Evolutionary conservation across 2,113 vertebrate genomes (phyloP).

Genomic region (Furnarius figulus): DNA sequence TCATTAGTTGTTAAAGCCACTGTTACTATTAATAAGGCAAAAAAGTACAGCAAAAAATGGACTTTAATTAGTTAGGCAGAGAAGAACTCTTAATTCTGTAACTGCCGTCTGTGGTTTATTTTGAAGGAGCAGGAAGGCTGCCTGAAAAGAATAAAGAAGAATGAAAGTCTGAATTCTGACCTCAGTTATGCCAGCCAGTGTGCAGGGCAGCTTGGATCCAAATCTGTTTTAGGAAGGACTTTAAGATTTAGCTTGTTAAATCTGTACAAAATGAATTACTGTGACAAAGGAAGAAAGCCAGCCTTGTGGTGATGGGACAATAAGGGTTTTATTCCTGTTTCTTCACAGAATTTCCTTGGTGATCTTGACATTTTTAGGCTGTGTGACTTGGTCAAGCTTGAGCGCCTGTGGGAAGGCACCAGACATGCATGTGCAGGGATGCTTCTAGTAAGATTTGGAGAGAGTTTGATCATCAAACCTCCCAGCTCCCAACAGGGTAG

Average conservation of each 20-base stretch:
- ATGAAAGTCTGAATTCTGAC: not conserved
- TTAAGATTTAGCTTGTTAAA: slow-evolving; percentile 48
- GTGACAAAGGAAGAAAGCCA: slow-evolving; percentile 42
- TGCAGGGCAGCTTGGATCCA: not conserved
- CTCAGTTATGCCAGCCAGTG: not conserved
- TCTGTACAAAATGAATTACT: slow-evolving; percentile 21
- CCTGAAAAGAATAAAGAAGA: not conserved
- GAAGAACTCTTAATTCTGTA: not conserved
- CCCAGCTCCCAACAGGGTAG: not conserved
- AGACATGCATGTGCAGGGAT: not conserved
- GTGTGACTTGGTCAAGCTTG: not conserved
- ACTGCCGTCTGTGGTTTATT: not conserved
- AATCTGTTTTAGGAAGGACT: slow-evolving; percentile 26
- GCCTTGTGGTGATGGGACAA: slow-evolving; percentile 40
- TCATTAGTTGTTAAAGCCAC: not conserved
- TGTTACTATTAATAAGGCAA: not conserved
- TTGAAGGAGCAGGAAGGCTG: not conserved
- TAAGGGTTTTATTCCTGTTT: slow-evolving; percentile 19
- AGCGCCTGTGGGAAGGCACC: not conserved
- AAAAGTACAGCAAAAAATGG: not conserved
- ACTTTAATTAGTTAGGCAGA: not conserved
- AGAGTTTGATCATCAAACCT: not conserved
- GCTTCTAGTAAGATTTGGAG: not conserved
- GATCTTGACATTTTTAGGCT: slow-evolving; percentile 5
- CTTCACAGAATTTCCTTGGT: not conserved